These are phyloP conservation scores for Caenorhabditis sp. DNA, from an alignment of 2,888 invertebrate genomes.

Conservation along the genomic window DNA sequence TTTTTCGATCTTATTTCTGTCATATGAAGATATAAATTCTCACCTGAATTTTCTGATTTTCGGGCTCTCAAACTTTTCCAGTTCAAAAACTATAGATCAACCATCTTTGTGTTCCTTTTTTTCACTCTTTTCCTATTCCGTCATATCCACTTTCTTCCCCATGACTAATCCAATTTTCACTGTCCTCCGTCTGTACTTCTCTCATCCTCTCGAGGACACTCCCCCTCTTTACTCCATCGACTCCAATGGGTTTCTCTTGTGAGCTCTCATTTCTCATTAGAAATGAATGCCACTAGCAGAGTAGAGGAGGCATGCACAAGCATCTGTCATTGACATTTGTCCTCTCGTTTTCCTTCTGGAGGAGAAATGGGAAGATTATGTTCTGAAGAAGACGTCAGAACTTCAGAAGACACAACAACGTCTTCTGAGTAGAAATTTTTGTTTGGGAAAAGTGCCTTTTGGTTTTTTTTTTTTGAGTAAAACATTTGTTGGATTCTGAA, in stretches of 20 bases:
- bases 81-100: neutral
- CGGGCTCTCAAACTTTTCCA: neutral
- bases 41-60: too few species aligned
- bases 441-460: neutral
- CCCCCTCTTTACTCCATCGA: neutral
- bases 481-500: neutral
- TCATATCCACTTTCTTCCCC: neutral
- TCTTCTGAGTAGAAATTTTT: slow-evolving; percentile 6
- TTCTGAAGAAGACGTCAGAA: slow-evolving; percentile 28
- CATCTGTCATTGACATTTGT: slow-evolving; percentile 38
- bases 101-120: neutral
- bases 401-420: neutral
- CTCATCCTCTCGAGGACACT: slow-evolving; percentile 1
- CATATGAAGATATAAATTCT: too few species aligned
- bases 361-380: slow-evolving; percentile 12
- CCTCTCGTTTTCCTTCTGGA: neutral
- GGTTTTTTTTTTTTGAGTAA: too few species aligned
- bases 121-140: neutral
- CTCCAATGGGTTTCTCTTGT: neutral
- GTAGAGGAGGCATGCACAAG: neutral
- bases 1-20: too few species aligned
- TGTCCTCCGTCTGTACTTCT: slow-evolving; percentile 1
- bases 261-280: slow-evolving; percentile 37
- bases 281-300: slow-evolving; percentile 53
- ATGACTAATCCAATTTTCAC: slow-evolving; percentile 45